Base-by-base conservation (phyloP, 2,113 vertebrate genomes). In the Ascaphus truei region DNA sequence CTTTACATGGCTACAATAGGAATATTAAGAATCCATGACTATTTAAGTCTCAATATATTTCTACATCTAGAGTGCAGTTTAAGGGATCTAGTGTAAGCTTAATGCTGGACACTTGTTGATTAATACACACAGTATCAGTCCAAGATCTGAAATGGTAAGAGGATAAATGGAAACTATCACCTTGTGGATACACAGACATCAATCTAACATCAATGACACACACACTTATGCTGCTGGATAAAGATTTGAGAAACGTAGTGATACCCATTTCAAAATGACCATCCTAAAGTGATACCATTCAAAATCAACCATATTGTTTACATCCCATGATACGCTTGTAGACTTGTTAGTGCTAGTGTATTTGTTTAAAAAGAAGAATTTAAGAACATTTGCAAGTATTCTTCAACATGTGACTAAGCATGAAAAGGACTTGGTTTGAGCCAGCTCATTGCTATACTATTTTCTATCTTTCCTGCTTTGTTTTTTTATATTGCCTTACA, bases 121-220 rank as follows among this genome's bases (percentile, higher is more conserved):
- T 43, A 39, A 66, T 50, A 45, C 36, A 41, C 63, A 31, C 36
- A 56, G 43, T 66, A 66, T 66, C 63, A 66, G 63, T 56, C 51
- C 53, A 36, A 26, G 36, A 66, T 66, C 63, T 66, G 45, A 58
- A 52, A 47, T 12, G 30, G 65, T 45, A 39, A 41, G 65, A 31
- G 65, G 65, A 48, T 68, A 29, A 58, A 47, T 30, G 18, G 16
- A 68, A 48, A 41, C 53, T 68, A 37, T 68, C 55, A 59, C 55
- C 43, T 50, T 30, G 26, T n/a, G 23, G 18, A 53, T 30, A 53
- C 22, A 68, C 30, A 37, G 41, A 37, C 53, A 68, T 68, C 53
- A 68, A 48, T 68, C 50, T 66, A 53, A 41, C 27, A 34, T 66
- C 63, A 39, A 37, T 55, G 33, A 41, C 55, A 29, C 43, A 33